phyloP scores from a whole-genome alignment of 1,140 invertebrate genomes.

The Drosophila trapezifrons region DNA sequence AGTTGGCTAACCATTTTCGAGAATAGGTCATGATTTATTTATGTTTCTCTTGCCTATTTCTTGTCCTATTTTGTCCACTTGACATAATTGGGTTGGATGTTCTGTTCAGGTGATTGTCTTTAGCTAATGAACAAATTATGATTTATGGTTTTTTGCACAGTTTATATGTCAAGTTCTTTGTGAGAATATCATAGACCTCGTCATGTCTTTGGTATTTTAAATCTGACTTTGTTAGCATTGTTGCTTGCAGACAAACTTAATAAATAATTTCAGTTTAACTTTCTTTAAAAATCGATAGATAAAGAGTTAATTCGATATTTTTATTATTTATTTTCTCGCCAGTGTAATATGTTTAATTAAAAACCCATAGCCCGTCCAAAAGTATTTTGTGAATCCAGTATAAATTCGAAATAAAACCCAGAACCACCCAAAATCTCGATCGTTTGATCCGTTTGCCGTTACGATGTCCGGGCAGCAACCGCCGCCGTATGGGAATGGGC shows the following conservation, averaged over 20 bases:
- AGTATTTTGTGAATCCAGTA: slow-evolving; percentile 41
- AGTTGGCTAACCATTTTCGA: no score
- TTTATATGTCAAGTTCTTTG: slow-evolving; percentile 5
- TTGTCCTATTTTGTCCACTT: slow-evolving; percentile 46
- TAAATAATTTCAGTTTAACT: neutral
- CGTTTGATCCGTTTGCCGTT: slow-evolving; percentile 25
- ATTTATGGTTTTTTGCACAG: slow-evolving; percentile 32
- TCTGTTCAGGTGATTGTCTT: slow-evolving; percentile 60
- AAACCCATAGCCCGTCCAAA: slow-evolving; percentile 40
- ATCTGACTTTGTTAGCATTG: no score
- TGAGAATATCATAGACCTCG: neutral
- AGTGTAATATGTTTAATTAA: slow-evolving; percentile 77
- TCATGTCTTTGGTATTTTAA: neutral
- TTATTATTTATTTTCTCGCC: slow-evolving; percentile 9
- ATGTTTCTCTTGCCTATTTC: slow-evolving; percentile 31
- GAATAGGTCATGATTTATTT: no score
- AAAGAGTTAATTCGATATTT: slow-evolving; percentile 3
- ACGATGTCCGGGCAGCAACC: slow-evolving; percentile 86
- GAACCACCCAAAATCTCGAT: slow-evolving; percentile 13
- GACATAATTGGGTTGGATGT: slow-evolving; percentile 69
- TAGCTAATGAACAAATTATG: slow-evolving; percentile 55
- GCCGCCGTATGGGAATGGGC: slow-evolving; percentile 85
- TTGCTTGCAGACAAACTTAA: neutral
- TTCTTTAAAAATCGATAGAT: neutral
- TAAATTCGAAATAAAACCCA: slow-evolving; percentile 29